Percentiles rank a stretch among this genome's conserved stretches.
Conservation (phyloP, 2,888 invertebrate genomes). For the Chaitophorus viminalis region DNA sequence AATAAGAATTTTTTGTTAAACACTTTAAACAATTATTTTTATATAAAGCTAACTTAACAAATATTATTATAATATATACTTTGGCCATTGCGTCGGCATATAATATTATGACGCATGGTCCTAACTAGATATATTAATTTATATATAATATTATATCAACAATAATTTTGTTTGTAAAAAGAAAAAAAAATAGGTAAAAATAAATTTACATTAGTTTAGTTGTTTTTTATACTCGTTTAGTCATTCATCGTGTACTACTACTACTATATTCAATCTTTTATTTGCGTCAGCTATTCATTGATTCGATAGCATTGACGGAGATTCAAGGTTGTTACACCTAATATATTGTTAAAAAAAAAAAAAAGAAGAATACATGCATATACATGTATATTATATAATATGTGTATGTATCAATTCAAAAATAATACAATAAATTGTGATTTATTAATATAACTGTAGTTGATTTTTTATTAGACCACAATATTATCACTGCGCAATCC, state of each 20-base stretch:
- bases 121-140: constrained; percentile 60
- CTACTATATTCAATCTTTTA: constrained; percentile 37
- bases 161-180: constrained; percentile 32
- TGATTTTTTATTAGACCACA: not conserved
- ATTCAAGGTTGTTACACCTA: constrained; percentile 36
- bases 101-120: not conserved
- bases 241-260: constrained; percentile 35
- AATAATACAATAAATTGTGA: constrained; percentile 57
- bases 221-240: constrained; percentile 41
- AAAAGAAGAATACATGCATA: too few species aligned
- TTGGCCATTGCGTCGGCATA: not conserved
- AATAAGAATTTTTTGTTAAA: constrained; percentile 42
- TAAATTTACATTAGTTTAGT: constrained; percentile 45
- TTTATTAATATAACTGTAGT: constrained; percentile 45
- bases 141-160: constrained; percentile 8
- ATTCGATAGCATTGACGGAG: not conserved
- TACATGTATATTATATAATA: not conserved
- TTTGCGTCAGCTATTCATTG: not conserved
- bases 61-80: constrained; percentile 36
- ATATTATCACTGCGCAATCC: not conserved
- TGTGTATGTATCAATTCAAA: constrained; percentile 11
- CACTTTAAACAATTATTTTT: constrained; percentile 38
- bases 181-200: constrained; percentile 9
- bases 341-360: constrained; percentile 30
- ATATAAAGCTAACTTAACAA: constrained; percentile 54